Evolutionary conservation across 2,797 vertebrate genomes (phyloP), one percentile per base, ranked within the genome.

Genomic region (Ceryle rudis): DNA sequence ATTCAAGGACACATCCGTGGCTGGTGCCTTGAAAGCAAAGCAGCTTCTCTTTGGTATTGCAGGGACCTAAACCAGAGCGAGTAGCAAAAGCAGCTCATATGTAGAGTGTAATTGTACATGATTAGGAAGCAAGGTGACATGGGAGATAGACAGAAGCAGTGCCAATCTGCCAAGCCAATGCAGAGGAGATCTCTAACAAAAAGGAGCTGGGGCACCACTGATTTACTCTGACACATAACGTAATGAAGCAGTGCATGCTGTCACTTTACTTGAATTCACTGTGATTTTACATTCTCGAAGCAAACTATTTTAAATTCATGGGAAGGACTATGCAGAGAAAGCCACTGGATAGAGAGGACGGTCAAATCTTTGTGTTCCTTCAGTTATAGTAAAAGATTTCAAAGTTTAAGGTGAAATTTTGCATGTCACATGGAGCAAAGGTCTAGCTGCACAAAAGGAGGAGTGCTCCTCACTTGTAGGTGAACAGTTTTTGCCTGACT

Each of bases 171-270:
- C 94, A 94, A 91, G 66, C 41, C 78, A 93, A 69, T 0, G 0
- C 60, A 55, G 49, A 97, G 57, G 60, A 69, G 67, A 83, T 82
- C 86, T 87, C 74, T 86, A 89, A 94, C 83, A 90, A 66, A 94
- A 96, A 93, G 39, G 74, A 93, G 44, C 83, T 85, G 81, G n/a
- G 26, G 19, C 18, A 87, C 52, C 83, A 60, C 74, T 92, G 97
- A 96, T 97, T 93, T 92, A 85, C 46, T 89, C 91, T 96, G 95
- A 95, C 94, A 96, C 14, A 2, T 58, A 80, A 96, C 74, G 90
- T 96, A 95, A 97, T 92, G 95, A 97, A 97, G 67, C 92, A 28
- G 61, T 10, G 86, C 94, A 83, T 5, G 61, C 97, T 97, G 96
- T 89, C 92, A 87, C 86, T 94, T 95, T 51, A 58, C 93, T 78